Evolutionary conservation across 1,140 invertebrate species (phyloP).

Genomic region (Sesamia nonagrioides): DNA sequence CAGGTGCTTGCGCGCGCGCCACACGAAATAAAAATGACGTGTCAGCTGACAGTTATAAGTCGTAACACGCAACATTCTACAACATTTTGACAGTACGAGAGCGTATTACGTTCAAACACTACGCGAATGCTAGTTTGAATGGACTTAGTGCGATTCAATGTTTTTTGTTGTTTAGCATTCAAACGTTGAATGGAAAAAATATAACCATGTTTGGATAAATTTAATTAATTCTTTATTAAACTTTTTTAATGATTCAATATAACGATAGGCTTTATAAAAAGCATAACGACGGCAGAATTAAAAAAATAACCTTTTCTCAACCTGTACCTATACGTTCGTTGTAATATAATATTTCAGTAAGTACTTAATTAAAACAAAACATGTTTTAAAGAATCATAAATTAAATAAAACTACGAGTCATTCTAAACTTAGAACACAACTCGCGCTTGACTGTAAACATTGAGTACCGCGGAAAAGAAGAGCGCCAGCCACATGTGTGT

Average conservation of each 20-base stretch:
- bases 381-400: neutral
- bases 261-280: neutral
- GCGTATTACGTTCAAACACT: conserved; percentile 60
- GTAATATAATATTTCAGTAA: neutral
- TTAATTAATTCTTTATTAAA: neutral
- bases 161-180: conserved; percentile 40
- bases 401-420: conserved; percentile 1
- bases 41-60: conserved; percentile 69
- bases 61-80: conserved; percentile 62
- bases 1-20: conserved; percentile 69
- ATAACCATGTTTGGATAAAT: neutral
- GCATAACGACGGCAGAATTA: neutral
- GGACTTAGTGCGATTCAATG: conserved; percentile 55
- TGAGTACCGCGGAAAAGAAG: conserved; percentile 49
- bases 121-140: conserved; percentile 59
- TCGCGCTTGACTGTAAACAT: conserved; percentile 46
- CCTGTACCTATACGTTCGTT: too few relatives aligned
- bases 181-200: conserved; percentile 16
- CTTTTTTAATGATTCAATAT: too few relatives aligned
- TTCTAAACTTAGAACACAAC: conserved; percentile 6
- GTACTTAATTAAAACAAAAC: neutral
- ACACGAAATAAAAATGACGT: conserved; percentile 72
- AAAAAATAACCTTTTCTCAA: too few relatives aligned
- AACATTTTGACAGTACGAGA: conserved; percentile 65
- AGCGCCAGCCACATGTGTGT: conserved; percentile 73